Base-by-base conservation (phyloP, 2,113 vertebrate species). In the Opisthocomus hoazin region DNA sequence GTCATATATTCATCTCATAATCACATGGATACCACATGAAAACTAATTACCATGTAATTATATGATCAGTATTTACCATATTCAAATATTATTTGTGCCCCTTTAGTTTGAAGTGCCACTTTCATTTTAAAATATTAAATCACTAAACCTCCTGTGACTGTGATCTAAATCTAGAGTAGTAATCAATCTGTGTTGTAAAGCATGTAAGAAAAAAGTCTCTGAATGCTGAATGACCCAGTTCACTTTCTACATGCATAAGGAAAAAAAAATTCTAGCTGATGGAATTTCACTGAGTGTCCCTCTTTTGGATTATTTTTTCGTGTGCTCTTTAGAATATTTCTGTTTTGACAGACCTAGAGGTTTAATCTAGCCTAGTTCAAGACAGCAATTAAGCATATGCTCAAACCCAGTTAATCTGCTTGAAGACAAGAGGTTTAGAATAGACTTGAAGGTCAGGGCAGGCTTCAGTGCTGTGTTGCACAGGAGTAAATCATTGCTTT, bases 11-110 rank as follows among this genome's bases (percentile, higher is more conserved):
- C 50, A 63, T 93, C 73, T 74, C 51, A 91, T 86, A 93, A 96
- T 90, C 94, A 79, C 58, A 84, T 1, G 3, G 37, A 87, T 86
- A 76, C 37, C 43, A 64, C 36, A 87, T 23, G 43, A 91, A 96
- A 97, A 96, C 93, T 94, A 96, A 96, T 94, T 91, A 54, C 78
- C 37, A 27, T 53, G 8, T 94, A 97, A 95, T 95, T 92, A 89
- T 85, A 75, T 48, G 54, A 91, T 87, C 88, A 87, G 50, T 45
- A 79, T 89, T 94, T 96, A 73, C 75, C 41, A 75, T 41, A 68
- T 85, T 91, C 76, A 87, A 80, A 91, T 43, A 58, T 22, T 54
- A 93, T 89, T 92, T 91, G 69, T 73, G 41, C 57, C 83, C 70
- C 74, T 95, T 93, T 86, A 94, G 93, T 94, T 93, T 95, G 36